Conservation (phyloP, 1,140 invertebrate species). For the Drosophila suzukii region DNA sequence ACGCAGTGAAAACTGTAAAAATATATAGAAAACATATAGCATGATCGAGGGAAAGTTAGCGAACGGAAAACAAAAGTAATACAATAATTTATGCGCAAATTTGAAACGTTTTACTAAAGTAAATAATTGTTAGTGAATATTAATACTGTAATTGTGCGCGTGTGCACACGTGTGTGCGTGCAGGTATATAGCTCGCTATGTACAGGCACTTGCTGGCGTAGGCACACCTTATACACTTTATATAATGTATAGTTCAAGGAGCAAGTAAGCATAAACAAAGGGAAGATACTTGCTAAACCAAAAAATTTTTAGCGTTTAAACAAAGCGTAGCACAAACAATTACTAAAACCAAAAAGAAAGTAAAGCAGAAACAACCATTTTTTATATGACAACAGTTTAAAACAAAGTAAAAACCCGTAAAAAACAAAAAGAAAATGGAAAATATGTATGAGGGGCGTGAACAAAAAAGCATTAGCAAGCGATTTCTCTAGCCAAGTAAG, state of each 20-base stretch:
- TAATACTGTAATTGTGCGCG: slow-evolving; percentile 64
- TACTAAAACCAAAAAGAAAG: slow-evolving; percentile 29
- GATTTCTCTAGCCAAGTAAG: slow-evolving; percentile 67
- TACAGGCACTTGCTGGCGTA: slow-evolving; percentile 16
- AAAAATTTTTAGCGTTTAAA: slow-evolving; percentile 60
- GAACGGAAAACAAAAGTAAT: slow-evolving; percentile 52
- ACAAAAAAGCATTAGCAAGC: slow-evolving; percentile 58
- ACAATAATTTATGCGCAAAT: slow-evolving; percentile 83
- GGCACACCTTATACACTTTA: slow-evolving; percentile 53
- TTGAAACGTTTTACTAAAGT: slow-evolving; percentile 81
- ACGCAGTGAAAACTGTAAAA: slow-evolving; percentile 17
- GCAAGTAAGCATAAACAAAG: slow-evolving; percentile 45
- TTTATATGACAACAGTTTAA: slow-evolving; percentile 57
- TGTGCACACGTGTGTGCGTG: slow-evolving; percentile 21
- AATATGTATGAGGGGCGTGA: slow-evolving; percentile 5
- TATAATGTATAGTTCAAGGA: slow-evolving; percentile 76
- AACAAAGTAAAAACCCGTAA: slow-evolving; percentile 10
- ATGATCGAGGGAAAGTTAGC: slow-evolving; percentile 6
- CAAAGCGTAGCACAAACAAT: slow-evolving; percentile 67
- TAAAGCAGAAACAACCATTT: slow-evolving; percentile 45
- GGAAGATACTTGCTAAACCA: slow-evolving; percentile 59
- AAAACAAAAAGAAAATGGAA: slow-evolving; percentile 13
- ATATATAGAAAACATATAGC: slow-evolving; percentile 14
- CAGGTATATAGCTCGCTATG: slow-evolving; percentile 21
- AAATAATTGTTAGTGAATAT: slow-evolving; percentile 83